A percentile compares a stretch with the other conserved stretches of the same genome.
Conservation (phyloP, 2,888 invertebrate genomes). For the Oligia latruncula region DNA sequence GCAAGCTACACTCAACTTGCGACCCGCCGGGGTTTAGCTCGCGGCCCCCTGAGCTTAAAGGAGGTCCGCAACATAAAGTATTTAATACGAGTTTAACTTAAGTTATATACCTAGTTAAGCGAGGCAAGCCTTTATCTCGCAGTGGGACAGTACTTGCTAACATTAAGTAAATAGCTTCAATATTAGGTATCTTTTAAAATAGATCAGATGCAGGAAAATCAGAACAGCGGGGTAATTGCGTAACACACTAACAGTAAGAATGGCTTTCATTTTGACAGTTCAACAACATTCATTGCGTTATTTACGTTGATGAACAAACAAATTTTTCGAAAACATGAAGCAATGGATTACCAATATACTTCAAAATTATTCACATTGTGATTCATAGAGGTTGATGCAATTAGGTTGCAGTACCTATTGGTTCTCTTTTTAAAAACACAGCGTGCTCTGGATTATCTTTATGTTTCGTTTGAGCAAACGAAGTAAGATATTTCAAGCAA, state of each 20-base stretch:
- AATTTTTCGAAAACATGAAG: not conserved
- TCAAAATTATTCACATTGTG: not conserved
- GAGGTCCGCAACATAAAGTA: constrained; percentile 61
- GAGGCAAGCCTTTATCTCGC: constrained; percentile 48
- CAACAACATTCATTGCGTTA: not conserved
- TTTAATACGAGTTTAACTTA: constrained; percentile 61
- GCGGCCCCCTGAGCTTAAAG: constrained; percentile 55
- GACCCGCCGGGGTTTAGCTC: constrained; percentile 49
- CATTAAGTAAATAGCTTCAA: constrained; percentile 1
- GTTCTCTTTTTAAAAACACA: constrained; percentile 2
- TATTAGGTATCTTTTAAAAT: not conserved
- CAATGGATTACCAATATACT: not conserved
- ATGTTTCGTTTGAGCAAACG: not conserved
- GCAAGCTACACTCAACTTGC: constrained; percentile 50
- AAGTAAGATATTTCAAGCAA: not conserved
- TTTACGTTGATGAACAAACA: not conserved
- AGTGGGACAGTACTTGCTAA: constrained; percentile 29
- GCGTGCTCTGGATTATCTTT: too few species aligned
- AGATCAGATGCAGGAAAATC: not conserved
- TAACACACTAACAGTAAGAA: not conserved
- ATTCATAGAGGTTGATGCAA: not conserved
- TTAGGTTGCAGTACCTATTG: not conserved
- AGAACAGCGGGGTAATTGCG: not conserved
- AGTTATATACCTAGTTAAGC: constrained; percentile 57
- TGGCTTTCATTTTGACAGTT: not conserved